Evolutionary conservation across 2,888 invertebrate species (phyloP), one percentile per base, ranked within the genome.

Genomic region (Tipula lateralis): DNA sequence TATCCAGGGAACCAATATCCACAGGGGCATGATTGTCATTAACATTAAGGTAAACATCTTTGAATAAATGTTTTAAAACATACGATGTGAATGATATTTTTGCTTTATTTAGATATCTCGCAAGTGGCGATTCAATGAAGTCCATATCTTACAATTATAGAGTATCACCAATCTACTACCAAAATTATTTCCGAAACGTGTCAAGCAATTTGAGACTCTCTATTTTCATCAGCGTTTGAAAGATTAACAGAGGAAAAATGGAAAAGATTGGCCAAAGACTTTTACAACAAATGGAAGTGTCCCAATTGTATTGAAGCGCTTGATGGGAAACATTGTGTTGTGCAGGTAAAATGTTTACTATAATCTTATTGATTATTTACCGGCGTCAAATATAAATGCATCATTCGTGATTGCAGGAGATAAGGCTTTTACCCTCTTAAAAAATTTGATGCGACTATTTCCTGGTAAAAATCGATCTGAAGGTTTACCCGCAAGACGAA

Each of bases 321-420:
- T n/a, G n/a, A n/a, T n/a, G n/a, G n/a, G n/a, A n/a, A n/a, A n/a
- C n/a, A n/a, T n/a, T n/a, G n/a, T n/a, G n/a, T n/a, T n/a, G n/a
- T n/a, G n/a, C n/a, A n/a, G n/a, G n/a, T n/a, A n/a, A n/a, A n/a
- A n/a, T n/a, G n/a, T n/a, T n/a, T n/a, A 39, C 36, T 84, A 85
- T 84, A 34, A 80, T 84, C 4, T 85, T 85, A 34, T 81, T 84
- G 34, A 80, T 85, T 36, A 84, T 84, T 12, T 84, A 86, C 24
- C 83, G 13, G 84, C 84, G 9, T 85, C 85, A 84, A n/a, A n/a
- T n/a, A n/a, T n/a, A n/a, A n/a, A n/a, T n/a, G n/a, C n/a, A n/a
- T n/a, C n/a, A n/a, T n/a, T 84, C 83, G 85, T 84, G 39, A 85
- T 85, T 82, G 84, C 84, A 3, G 85, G 66, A n/a, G 85, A 86